These are phyloP conservation scores for Bombylius major DNA, from an alignment of 2,888 invertebrate genomes.

Conservation along the genomic window DNA sequence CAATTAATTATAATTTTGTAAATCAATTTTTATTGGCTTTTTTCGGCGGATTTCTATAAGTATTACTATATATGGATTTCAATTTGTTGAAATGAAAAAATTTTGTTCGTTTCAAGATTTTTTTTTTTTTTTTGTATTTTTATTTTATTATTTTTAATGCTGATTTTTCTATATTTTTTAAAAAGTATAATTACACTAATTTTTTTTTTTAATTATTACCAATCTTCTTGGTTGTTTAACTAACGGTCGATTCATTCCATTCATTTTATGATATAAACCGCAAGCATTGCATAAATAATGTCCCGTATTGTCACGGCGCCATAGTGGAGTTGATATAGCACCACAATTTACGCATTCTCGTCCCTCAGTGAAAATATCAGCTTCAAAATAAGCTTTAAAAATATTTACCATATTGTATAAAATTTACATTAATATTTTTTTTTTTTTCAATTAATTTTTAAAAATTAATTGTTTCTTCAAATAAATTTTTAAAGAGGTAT, in stretches of 20 bases:
- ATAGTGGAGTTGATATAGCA: conserved; percentile 91
- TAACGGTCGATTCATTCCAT: conserved; percentile 84
- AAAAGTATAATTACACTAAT: no score
- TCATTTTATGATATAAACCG: conserved; percentile 96
- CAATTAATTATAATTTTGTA: conserved; percentile 28
- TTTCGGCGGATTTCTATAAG: conserved; percentile 35
- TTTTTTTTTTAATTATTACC: conserved; percentile 43
- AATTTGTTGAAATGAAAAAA: conserved; percentile 6
- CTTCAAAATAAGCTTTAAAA: conserved; percentile 37
- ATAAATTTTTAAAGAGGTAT: neutral
- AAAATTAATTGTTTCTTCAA: conserved; percentile 4
- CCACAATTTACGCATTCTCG: conserved; percentile 98
- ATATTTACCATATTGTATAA: conserved; percentile 11
- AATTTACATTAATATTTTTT: conserved; percentile 3
- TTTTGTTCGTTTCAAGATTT: conserved; percentile 21
- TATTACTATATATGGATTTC: conserved; percentile 14
- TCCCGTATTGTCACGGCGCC: conserved; percentile 97
- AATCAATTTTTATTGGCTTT: no score
- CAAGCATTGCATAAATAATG: conserved; percentile 99
- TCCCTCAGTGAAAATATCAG: conserved; percentile 57
- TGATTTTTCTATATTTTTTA: conserved; percentile 2
- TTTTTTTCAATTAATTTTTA: neutral
- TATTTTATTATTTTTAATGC: conserved; percentile 11
- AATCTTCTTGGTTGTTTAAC: conserved; percentile 83
- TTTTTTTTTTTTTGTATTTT: conserved; percentile 30